Conservation (phyloP, 2,888 invertebrate genomes). For the Mythimna impura region DNA sequence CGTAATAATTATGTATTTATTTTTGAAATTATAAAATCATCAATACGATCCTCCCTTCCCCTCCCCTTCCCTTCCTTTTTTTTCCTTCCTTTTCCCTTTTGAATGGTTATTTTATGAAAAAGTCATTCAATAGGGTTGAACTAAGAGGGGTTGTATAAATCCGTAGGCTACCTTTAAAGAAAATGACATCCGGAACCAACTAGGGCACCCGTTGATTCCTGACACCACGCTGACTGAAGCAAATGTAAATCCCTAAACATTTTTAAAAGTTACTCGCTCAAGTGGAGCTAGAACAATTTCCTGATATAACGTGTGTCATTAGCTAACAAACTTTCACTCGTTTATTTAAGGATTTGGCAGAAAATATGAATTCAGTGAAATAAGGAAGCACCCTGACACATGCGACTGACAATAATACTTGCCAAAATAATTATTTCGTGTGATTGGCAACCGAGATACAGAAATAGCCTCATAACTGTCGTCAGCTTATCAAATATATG, state of each 20-base stretch:
- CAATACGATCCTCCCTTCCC: no score
- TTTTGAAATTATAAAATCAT: no score
- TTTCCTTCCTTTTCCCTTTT: no score
- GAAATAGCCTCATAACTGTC: conserved; percentile 8
- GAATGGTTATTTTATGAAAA: no score
- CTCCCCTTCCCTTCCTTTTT: no score
- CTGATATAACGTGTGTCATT: neutral
- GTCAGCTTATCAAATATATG: conserved; percentile 8
- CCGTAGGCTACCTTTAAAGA: no score
- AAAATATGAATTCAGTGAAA: conserved; percentile 19
- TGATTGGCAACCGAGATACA: conserved; percentile 17
- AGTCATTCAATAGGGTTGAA: no score
- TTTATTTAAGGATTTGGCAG: conserved; percentile 54
- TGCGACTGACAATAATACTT: conserved; percentile 31
- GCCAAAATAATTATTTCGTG: conserved; percentile 34
- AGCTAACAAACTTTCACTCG: conserved; percentile 3
- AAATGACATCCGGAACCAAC: no score
- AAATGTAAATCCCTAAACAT: neutral
- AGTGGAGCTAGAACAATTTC: neutral
- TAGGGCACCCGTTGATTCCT: no score
- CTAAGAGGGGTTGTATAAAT: no score
- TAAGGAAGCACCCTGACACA: conserved; percentile 34
- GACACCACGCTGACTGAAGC: no score
- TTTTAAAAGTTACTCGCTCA: neutral
- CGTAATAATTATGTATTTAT: no score